Percentiles rank a stretch among this genome's conserved stretches.
Conservation (phyloP, 2,113 vertebrate genomes). For the Halcyon malimbica region DNA sequence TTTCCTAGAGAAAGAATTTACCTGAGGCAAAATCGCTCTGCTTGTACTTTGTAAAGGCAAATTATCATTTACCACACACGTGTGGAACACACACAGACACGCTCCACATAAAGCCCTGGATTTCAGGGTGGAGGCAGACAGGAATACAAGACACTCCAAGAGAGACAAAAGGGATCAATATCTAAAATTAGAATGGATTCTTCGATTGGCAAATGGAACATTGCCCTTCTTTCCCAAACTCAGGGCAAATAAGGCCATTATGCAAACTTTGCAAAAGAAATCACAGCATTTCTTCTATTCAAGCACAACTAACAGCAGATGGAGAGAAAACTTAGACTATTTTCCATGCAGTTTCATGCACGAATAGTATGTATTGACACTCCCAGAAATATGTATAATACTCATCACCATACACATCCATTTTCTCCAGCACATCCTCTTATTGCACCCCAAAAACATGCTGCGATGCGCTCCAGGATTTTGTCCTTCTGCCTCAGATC, state of each 20-base stretch:
- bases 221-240: background rate
- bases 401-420: rapidly evolving
- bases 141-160: background rate
- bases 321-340: background rate
- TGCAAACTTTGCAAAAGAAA: background rate
- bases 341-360: background rate
- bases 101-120: background rate
- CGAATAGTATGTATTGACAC: rapidly evolving
- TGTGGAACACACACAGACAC: background rate
- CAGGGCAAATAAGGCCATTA: background rate
- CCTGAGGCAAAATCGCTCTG: background rate
- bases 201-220: background rate
- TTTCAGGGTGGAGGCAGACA: background rate
- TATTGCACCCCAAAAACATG: background rate
- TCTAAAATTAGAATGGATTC: background rate
- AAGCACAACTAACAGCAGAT: background rate
- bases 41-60: background rate
- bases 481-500: background rate
- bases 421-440: background rate
- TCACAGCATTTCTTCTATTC: background rate
- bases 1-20: background rate
- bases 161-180: background rate
- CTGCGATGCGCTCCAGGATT: background rate
- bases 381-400: background rate
- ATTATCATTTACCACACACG: background rate